Evolutionary conservation across 2,888 invertebrate genomes (phyloP).

Genomic region (Helicoverpa assulta): DNA sequence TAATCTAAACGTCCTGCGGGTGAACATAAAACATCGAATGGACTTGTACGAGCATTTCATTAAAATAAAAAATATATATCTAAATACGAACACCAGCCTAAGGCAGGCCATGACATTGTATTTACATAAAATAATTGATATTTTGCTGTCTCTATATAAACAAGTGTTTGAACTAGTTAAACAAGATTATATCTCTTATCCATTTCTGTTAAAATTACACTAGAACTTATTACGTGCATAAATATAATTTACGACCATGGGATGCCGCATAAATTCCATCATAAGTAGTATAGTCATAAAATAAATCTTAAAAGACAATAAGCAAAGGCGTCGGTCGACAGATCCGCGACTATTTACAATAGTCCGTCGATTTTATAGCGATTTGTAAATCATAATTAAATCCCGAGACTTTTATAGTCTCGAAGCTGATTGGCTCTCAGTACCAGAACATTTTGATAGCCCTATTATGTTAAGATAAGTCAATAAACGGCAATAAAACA

Average conservation of each 20-base stretch:
- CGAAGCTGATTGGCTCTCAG: constrained; percentile 31
- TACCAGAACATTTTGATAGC: constrained; percentile 32
- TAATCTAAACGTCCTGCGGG: constrained; percentile 23
- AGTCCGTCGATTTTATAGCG: constrained; percentile 66
- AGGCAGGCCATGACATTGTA: constrained; percentile 47
- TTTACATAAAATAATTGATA: constrained; percentile 61
- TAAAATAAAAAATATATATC: constrained; percentile 36
- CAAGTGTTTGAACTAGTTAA: constrained; percentile 44
- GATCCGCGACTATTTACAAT: constrained; percentile 69
- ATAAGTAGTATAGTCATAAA: constrained; percentile 68
- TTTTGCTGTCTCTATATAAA: constrained; percentile 50
- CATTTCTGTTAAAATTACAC: constrained; percentile 52
- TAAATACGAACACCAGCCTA: constrained; percentile 35
- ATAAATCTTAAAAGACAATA: constrained; percentile 75
- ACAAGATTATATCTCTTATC: constrained; percentile 54
- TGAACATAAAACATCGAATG: constrained; percentile 24
- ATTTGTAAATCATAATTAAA: constrained; percentile 73
- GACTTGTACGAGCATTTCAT: constrained; percentile 30
- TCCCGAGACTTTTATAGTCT: constrained; percentile 62
- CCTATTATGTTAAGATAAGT: constrained; percentile 50
- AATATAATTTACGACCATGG: constrained; percentile 68
- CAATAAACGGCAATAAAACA: constrained; percentile 62
- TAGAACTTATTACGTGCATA: constrained; percentile 59
- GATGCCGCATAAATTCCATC: constrained; percentile 67
- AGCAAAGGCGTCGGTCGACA: constrained; percentile 68